Evolutionary conservation across 2,113 vertebrate species (phyloP), one percentile per base, ranked within the genome.

Genomic region (Mirounga angustirostris): DNA sequence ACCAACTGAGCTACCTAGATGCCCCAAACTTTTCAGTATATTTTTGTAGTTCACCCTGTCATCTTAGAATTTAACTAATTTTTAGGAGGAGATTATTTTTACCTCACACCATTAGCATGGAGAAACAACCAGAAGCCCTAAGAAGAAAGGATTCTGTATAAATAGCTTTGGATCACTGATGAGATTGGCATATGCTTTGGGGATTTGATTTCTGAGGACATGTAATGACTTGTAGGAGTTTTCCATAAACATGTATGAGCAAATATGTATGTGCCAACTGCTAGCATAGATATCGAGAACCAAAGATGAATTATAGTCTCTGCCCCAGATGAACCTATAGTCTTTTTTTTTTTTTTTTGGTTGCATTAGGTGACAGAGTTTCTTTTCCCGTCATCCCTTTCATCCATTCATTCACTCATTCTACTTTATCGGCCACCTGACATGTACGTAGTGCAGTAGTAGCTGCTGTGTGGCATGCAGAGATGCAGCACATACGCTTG

Each of bases 61-160:
- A 97, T 87, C 74, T 74, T 97, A 40, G 73, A 97, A 95, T 97
- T 97, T 97, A 97, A 97, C 69, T 98, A 2, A 52, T 58, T 78
- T 79, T 65, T 83, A 74, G 33, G 33, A 50, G 79, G 12, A 79
- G 36, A 95, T 24, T 80, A 63, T 81, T 52, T 91, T 95, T 91
- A n/a, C 7, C 4, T 93, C 52, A 69, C 76, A 30, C 2, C 15
- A 3, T 87, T 58, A 91, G 13, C 30, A 33, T 59, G 59, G 43
- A 73, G 18, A 80, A 43, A 76, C 19, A 65, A 79, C 15, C 21
- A 46, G 46, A 95, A 89, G 13, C 40, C n/a, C 69, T 18, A 78
- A 54, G 73, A 86, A n/a, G 22, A 87, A 93, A 86, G 11, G 63
- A 43, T 63, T 91, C 5, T 1, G 3, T 78, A 63, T 78, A 56